Evolutionary conservation across 23 tunicate species (phyloP).

Genomic region (Ascidia mentula): DNA sequence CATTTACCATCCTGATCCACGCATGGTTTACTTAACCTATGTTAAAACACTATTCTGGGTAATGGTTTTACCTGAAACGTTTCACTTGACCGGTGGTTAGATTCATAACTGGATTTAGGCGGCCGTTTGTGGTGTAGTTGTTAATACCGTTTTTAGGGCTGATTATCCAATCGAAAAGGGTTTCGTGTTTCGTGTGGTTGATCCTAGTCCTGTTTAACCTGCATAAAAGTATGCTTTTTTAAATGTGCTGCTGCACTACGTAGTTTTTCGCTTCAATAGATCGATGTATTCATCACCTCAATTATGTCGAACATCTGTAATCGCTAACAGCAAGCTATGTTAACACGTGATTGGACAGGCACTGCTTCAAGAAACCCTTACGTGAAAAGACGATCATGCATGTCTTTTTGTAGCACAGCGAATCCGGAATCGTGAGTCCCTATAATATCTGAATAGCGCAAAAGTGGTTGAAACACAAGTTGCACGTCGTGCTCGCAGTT

Average conservation of each 20-base stretch:
- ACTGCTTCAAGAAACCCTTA: constrained; percentile 6
- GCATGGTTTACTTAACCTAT: no score
- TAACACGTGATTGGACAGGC: background rate
- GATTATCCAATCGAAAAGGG: constrained; percentile 25
- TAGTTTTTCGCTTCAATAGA: no score
- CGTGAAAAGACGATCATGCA: constrained; percentile 41
- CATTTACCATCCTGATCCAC: constrained; percentile 60
- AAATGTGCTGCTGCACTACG: background rate
- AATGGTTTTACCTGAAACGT: constrained; percentile 55
- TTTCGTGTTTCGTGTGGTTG: background rate
- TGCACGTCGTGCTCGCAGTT: constrained; percentile 48
- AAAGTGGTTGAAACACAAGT: constrained; percentile 59
- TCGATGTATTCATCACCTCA: no score
- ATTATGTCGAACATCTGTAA: no score
- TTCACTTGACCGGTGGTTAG: constrained; percentile 48
- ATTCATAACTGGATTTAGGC: constrained; percentile 27
- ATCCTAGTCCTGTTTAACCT: background rate
- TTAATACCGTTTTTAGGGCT: constrained; percentile 20
- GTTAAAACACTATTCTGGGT: no score
- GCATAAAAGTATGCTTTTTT: no score
- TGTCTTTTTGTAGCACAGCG: constrained; percentile 34
- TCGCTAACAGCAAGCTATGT: no score
- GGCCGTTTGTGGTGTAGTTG: constrained; percentile 73
- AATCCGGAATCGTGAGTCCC: constrained; percentile 29
- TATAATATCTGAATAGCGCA: constrained; percentile 2